Base-by-base conservation (phyloP, 2,888 invertebrate genomes). In the Rhogogaster chlorosoma region DNA sequence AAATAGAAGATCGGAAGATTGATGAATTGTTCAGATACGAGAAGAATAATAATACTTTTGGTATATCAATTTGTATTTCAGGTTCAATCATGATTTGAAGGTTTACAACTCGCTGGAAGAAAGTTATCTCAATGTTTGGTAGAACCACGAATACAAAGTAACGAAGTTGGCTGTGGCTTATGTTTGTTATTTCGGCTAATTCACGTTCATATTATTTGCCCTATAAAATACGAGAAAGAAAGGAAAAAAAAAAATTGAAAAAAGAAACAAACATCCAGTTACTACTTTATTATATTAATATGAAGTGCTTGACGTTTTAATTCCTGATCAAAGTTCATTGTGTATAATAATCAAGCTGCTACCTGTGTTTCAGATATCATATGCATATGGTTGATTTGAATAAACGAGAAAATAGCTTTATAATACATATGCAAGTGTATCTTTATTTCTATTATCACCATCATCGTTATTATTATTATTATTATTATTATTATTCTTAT, bases 41-140 rank as follows among this genome's bases (percentile, higher is more conserved):
- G 12, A 45, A 45, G 3, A 32, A 49, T 53, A 84, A 77, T 61
- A 87, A 86, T 86, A 77, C 70, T 84, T 87, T 78, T 85, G 84
- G 71, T 57, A 86, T 75, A 87, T 86, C 83, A 86, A 86, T 88
- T 88, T 90, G 89, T 89, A 86, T 95, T 95, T 86, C 94, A 96
- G 96, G 88, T 94, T 95, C 89, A 94, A 94, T 78, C 94, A 95
- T 42, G 93, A 95, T 70, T 90, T 96, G 88, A 94, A 94, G 53
- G 94, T 94, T 0, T 96, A 94, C 90, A 94, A 95, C 86, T 95
- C 95, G 0, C 94, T 96, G 92, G 96, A 96, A 92, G 95, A 95
- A 78, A 95, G 96, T 86, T 95, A 95, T 91, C 94, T 96, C 90
- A 96, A 95, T 89, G 94, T 95, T 88, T 95, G 93, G 89, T 91